Conservation (phyloP, 1,140 invertebrate genomes). For the Tetraneura akinire region DNA sequence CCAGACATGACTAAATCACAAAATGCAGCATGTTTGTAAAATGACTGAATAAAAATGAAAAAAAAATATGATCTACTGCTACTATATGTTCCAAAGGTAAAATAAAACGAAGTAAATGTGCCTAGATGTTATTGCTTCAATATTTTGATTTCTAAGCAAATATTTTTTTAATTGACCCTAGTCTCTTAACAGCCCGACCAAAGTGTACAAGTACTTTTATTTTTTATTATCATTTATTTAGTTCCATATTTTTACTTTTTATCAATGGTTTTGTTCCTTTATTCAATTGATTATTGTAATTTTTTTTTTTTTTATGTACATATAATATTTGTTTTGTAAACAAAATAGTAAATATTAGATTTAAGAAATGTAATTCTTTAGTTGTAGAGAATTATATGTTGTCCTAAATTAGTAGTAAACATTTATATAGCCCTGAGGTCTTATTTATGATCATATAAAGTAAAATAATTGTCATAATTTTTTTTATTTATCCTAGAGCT, state of each 20-base stretch:
- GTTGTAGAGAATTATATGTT: neutral
- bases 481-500: no score
- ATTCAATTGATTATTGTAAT: conserved; percentile 29
- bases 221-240: conserved; percentile 25
- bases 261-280: conserved; percentile 48
- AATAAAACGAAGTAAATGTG: neutral
- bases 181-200: conserved; percentile 37
- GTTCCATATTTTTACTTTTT: conserved; percentile 21
- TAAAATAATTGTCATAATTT: no score
- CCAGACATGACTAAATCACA: conserved; percentile 33
- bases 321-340: neutral
- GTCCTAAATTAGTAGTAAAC: neutral
- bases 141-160: conserved; percentile 12
- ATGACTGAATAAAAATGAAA: conserved; percentile 10
- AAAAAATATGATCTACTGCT: conserved; percentile 14
- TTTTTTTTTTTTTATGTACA: neutral
- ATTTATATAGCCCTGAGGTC: neutral
- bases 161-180: conserved; percentile 36
- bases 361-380: neutral
- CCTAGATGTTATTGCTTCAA: neutral
- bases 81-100: conserved; percentile 17
- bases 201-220: conserved; percentile 48
- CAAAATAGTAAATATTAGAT: conserved; percentile 11
- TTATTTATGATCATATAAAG: no score
- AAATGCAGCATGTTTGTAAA: conserved; percentile 42